Conservation (phyloP, 2,888 invertebrate genomes). For the Heliconius ismenius region DNA sequence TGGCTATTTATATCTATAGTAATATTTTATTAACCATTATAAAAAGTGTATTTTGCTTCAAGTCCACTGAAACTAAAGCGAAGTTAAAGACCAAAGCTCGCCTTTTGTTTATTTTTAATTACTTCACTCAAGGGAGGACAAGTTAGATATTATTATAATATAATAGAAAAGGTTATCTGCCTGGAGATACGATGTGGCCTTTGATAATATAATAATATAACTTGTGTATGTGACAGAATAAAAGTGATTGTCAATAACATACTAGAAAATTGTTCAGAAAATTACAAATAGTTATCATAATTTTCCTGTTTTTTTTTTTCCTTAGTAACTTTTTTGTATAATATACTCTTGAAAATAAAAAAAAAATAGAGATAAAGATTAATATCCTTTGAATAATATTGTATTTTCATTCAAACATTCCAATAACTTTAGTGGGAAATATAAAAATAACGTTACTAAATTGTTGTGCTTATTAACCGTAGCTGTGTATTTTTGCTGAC, state of each 20-base stretch:
- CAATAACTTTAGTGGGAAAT: neutral
- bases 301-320: too few species aligned
- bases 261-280: constrained; percentile 2
- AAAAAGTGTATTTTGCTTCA: neutral
- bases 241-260: neutral
- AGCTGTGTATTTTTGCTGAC: neutral
- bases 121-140: constrained; percentile 32
- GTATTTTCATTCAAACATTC: neutral
- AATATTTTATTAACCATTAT: constrained; percentile 1
- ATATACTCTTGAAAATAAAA: too few species aligned
- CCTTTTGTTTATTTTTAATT: constrained; percentile 43
- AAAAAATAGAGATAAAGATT: too few species aligned
- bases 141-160: constrained; percentile 22
- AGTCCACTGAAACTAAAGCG: constrained; percentile 23
- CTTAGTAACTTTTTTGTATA: too few species aligned
- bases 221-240: neutral
- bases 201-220: neutral
- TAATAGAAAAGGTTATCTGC: constrained; percentile 18
- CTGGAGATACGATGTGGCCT: neutral
- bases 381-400: neutral
- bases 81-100: constrained; percentile 33
- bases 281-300: too few species aligned
- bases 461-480: neutral
- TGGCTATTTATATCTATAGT: neutral
- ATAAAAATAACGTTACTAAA: neutral